Evolutionary conservation across 1,140 invertebrate species (phyloP), one percentile per base, ranked within the genome.

Genomic region (Calliopsis andreniformis): DNA sequence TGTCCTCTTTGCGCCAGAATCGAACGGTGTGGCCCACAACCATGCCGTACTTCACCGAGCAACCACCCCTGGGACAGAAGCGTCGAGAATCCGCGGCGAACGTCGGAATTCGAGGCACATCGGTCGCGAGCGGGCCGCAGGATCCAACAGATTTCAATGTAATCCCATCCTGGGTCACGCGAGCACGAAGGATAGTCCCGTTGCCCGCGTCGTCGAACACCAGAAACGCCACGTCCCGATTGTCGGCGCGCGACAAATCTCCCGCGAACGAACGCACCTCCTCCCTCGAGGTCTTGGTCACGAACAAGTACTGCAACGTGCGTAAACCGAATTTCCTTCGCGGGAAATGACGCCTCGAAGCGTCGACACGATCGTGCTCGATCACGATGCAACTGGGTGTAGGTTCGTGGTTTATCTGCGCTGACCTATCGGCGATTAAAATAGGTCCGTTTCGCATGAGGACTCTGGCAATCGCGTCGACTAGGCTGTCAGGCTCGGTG

Each of bases 141-240:
- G 53, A 47, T 35, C n/a, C 66, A 42, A 64, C 4, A 14, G 32
- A 69, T 55, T n/a, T 56, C 23, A 45, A 3, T 7, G 16, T 63
- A 47, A 69, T 70, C 35, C 30, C 49, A 12, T 63, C 14, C 4
- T 0, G 47, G 7, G 51, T 70, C 4, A 20, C 16, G 8, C 25
- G 42, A 3, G 75, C 51, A 68, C 75, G 59, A 14, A 69, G 35
- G 14, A 67, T 42, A 18, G 56, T 58, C 1, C 64, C 25, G 3
- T 3, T 28, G 28, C 12, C 14, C 23, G 20, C 14, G 6, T 18
- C 45, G 23, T 79, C 43, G 16, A 76, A 32, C 47, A 35, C 23
- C 8, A 78, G 16, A 35, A 78, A 78, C 1, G 67, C 69, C 20
- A 69, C 23, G 32, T 73, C 59, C n/a, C 53, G 47, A 25, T 68